Base-by-base conservation (phyloP, 2,888 invertebrate genomes). In the Pteria penguin region DNA sequence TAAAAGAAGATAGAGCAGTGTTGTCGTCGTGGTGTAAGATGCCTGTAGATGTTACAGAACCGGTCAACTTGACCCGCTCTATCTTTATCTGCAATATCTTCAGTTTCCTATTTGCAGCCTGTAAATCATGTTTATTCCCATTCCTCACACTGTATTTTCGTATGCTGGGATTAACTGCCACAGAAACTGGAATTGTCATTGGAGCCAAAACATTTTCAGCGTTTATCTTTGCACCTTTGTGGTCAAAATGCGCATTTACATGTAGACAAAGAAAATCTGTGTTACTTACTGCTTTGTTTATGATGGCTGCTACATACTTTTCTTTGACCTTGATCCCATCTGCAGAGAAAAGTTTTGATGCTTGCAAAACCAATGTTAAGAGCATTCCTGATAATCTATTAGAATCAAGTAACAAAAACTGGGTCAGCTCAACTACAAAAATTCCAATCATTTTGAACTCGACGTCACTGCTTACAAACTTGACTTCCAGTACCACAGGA, bases 61-160 rank as follows among this genome's bases (percentile, higher is more conserved):
- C 86, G 14, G 86, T 90, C 22, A 89, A 90, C 76, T 80, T 90
- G 55, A 79, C 84, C 18, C 79, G 80, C 55, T 85, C 89, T 1
- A 81, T 88, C n/a, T 81, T 87, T 24, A 67, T 86, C 33, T 88
- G 87, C 71, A 89, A 90, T 73, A 60, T 88, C 27, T 90, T 88
- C 74, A 83, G 86, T 72, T 84, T 89, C 70, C 85, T 88, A 33
- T 86, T 88, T 60, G 81, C 88, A 58, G 88, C 87, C 5, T 86
- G 86, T 55, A 89, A 90, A 77, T 86, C 89, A 31, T 88, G 88
- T 55, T 79, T 91, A 4, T 74, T 90, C 26, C 91, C 91, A 58
- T 91, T 90, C 69, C 81, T 91, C 54, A 86, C 91, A 11, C 76
- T 91, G 27, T 90, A 88, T 78, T 82, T 90, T 60, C 84, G 90